Conservation (phyloP, 1,140 invertebrate genomes). For the Eufriesea mexicana region DNA sequence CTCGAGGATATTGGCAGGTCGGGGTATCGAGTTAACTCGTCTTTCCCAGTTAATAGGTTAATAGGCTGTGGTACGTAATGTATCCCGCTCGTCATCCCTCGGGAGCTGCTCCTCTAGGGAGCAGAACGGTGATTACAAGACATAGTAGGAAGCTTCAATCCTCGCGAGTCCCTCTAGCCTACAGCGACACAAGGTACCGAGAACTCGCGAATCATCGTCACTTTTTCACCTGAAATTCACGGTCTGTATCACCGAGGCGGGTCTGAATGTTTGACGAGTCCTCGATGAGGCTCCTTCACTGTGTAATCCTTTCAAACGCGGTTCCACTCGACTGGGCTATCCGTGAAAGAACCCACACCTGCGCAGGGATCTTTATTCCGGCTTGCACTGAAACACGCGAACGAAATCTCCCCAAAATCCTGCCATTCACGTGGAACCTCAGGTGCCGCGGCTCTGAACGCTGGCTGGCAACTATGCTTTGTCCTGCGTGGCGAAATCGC, state of each 20-base stretch:
- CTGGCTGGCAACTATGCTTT: neutral
- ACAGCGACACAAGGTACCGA: neutral
- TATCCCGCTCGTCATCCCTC: neutral
- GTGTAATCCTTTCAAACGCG: no score
- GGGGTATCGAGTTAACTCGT: neutral
- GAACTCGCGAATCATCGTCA: neutral
- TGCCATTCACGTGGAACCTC: neutral
- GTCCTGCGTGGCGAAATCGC: neutral
- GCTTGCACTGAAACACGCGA: no score
- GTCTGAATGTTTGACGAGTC: no score
- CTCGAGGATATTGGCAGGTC: neutral
- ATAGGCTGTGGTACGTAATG: neutral
- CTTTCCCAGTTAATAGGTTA: neutral
- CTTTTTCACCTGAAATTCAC: neutral
- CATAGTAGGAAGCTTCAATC: neutral
- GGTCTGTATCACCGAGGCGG: no score
- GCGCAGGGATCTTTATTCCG: no score
- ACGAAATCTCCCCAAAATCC: no score
- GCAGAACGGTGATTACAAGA: neutral
- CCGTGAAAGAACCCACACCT: no score
- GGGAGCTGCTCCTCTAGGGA: neutral
- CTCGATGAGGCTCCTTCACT: no score
- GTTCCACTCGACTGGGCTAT: no score
- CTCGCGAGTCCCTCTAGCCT: neutral
- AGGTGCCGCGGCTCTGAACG: fast-evolving